Base-by-base conservation (phyloP, 2,113 vertebrate genomes). In the Ginglymostoma cirratum region DNA sequence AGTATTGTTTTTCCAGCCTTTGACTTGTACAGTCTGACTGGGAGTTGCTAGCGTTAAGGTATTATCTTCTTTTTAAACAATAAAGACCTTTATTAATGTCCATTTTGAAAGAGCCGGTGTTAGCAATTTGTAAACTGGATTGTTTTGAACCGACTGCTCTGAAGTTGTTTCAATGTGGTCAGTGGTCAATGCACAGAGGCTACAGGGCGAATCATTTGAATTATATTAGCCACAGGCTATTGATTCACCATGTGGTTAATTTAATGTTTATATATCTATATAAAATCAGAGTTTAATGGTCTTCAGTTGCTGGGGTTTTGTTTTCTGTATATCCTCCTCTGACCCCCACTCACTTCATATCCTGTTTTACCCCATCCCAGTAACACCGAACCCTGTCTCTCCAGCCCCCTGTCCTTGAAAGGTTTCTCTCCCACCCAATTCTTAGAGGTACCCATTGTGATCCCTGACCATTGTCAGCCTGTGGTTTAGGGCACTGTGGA, bases 211-310 rank as follows among this genome's bases (percentile, higher is more conserved):
- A 92, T 17, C 61, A 15, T 92, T 92, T 65, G 55, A 92, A 93
- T 93, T n/a, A 66, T 67, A 66, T 93, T 93, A 38, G 89, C 89
- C 89, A 17, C 89, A 93, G n/a, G 61, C 65, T 93, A 93, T 93
- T 93, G 89, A 93, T 93, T 93, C 1, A 12, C 12, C 1, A 14
- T 38, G 55, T 66, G 61, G n/a, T 93, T 93, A 66, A 52, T 87
- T 87, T 87, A 87, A 38, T 65, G 87, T 65, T 87, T 76, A 34
- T 34, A 34, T 12, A 14, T 76, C 12, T 34, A 34, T 34, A 76
- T 76, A 76, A 14, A 76, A 34, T 19, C 24, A 3, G 27, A 10
- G 2, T 55, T 2, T 61, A 27, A 61, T 66, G 34, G 89, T 10
- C 19, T 66, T 55, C 52, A 65, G 30, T 90, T 65, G 38, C 5